phyloP scores from a whole-genome alignment of 2,797 vertebrate species.

The Allenopithecus nigroviridis region DNA sequence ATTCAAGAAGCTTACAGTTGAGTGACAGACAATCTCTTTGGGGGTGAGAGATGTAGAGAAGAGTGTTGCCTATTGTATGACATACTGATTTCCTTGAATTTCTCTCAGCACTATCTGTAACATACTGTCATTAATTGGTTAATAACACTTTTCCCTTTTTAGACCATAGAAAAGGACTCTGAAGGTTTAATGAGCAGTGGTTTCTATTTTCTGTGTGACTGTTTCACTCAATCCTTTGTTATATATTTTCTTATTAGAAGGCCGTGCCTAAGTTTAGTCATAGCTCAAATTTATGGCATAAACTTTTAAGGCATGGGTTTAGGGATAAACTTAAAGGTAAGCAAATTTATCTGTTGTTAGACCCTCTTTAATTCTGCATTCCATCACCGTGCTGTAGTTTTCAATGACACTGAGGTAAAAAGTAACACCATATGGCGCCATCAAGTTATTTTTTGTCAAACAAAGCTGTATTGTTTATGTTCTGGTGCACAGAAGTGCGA shows the following conservation, averaged over 20 bases:
- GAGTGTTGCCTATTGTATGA: not conserved
- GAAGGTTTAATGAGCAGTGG: slow-evolving; percentile 25
- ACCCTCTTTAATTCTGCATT: not conserved
- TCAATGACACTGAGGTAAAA: not conserved
- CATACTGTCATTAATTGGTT: not conserved
- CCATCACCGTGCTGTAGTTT: not conserved
- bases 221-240: slow-evolving; percentile 8
- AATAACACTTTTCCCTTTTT: not conserved
- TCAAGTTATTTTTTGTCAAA: not conserved
- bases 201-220: slow-evolving; percentile 28
- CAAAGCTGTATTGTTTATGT: not conserved
- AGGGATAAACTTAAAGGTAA: not conserved
- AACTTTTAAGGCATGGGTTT: not conserved
- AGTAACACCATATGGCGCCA: not conserved
- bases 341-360: not conserved
- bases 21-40: slow-evolving; percentile 2
- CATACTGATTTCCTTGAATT: slow-evolving; percentile 16
- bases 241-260: not conserved
- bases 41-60: not conserved
- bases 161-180: not conserved
- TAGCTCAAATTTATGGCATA: not conserved
- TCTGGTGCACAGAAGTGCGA: not conserved
- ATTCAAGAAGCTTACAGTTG: not conserved
- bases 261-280: not conserved
- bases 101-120: not conserved